Base-by-base conservation (phyloP, 2,888 invertebrate genomes). In the Doris montereyensis region DNA sequence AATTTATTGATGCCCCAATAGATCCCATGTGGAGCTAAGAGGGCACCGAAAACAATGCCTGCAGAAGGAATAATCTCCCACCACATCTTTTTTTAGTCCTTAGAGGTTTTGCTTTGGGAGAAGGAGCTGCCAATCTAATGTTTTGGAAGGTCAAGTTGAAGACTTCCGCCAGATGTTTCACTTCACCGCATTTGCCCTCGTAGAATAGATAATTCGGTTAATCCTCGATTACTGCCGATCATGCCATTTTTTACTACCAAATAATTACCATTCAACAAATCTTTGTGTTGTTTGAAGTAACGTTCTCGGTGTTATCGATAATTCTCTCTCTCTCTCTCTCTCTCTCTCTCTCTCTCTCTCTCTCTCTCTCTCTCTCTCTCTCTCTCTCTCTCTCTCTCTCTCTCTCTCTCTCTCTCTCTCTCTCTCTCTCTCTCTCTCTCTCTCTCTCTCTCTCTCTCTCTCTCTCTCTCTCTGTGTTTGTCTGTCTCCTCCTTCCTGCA, bases 41-140 rank as follows among this genome's bases (percentile, higher is more conserved):
- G 34, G 35, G 77, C 79, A 3, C 74, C 79, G 28, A 81, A 80
- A 8, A 85, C 81, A 24, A 86, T 78, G 60, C 80, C 84, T 28
- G 82, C 83, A 68, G 82, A 83, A 0, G 86, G 86, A 3, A 86
- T 21, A 52, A 86, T 83, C 77, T 86, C 86, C 78, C 83, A 86
- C 86, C 86, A 86, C 86, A 86, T 85, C 65, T 81, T 84, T 8
- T 4, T 24, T 4, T 10, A 21, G n/a, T 60, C 60, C 60, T 60
- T 3, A 17, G 5, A 3, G n/a, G 4, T 3, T 21, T 3, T 17
- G 4, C n/a, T 8, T 3, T 60, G 4, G 21, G 4, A n/a, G 60
- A 62, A 62, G 5, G 24, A 62, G 17, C 21, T 62, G 24, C 21
- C 62, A 21, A 62, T n/a, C 17, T 52, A 52, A 52, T 8, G 13